A percentile compares a stretch with the other conserved stretches of the same genome.
Evolutionary conservation across 2,888 invertebrate species (phyloP).

Genomic region (Tinea trinotella): DNA sequence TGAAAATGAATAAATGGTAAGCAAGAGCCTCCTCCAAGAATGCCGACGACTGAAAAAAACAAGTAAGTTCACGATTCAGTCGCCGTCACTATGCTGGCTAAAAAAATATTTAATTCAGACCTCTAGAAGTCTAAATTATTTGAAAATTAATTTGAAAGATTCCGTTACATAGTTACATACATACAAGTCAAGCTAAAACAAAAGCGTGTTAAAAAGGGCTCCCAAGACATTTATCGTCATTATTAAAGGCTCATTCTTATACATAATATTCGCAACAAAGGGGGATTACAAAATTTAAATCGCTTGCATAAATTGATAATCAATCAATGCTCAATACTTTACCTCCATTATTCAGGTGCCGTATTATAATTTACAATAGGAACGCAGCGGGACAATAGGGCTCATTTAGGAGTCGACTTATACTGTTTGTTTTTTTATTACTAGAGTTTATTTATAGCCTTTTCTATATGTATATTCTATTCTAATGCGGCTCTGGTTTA

Average conservation of each 20-base stretch:
- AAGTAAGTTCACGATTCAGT: no score
- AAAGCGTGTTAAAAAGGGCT: not conserved
- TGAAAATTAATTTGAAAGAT: no score
- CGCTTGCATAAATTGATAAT: slow-evolving; percentile 18
- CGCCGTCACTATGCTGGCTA: no score
- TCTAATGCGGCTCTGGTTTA: no score
- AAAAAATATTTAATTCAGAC: no score
- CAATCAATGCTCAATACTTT: slow-evolving; percentile 22
- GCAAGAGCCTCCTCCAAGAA: no score
- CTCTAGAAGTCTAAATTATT: no score
- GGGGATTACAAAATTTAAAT: slow-evolving; percentile 16
- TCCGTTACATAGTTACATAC: no score
- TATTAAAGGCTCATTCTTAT: not conserved
- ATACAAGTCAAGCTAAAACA: not conserved
- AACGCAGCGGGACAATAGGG: slow-evolving; percentile 32
- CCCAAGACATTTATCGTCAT: slow-evolving; percentile 8
- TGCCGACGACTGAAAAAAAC: no score
- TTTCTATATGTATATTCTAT: no score
- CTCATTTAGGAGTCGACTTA: slow-evolving; percentile 29
- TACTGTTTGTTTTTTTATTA: not conserved
- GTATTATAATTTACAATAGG: slow-evolving; percentile 17
- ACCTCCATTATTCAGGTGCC: slow-evolving; percentile 12
- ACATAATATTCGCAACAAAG: not conserved
- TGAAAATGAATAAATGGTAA: no score
- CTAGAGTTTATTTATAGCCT: no score